These are phyloP conservation scores for Achlya flavicornis DNA, from an alignment of 2,888 invertebrate species.

Conservation along the genomic window DNA sequence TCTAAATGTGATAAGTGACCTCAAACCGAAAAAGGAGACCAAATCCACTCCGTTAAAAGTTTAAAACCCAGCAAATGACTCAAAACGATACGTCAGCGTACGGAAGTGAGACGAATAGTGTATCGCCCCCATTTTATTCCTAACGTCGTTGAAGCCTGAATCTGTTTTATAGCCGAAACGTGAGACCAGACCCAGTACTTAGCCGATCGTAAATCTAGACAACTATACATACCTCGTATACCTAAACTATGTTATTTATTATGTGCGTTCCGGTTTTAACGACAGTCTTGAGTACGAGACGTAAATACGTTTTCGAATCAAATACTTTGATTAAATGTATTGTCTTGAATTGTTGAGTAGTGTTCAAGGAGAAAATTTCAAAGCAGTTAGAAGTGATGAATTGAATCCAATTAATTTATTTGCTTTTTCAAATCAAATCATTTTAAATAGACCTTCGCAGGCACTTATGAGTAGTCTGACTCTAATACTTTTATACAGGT, in stretches of 20 bases:
- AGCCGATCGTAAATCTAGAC: conserved; percentile 64
- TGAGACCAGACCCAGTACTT: conserved; percentile 63
- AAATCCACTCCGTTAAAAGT: not conserved
- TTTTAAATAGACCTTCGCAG: too few species aligned
- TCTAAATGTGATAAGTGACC: too few species aligned
- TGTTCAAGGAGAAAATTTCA: not conserved
- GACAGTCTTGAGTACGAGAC: not conserved
- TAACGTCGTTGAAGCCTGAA: conserved; percentile 53
- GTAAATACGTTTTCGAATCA: not conserved
- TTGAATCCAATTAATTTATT: too few species aligned
- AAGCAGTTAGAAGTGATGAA: too few species aligned
- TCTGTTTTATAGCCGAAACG: conserved; percentile 76
- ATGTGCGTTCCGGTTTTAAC: conserved; percentile 11
- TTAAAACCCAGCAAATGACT: conserved; percentile 5
- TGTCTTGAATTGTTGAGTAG: conserved; percentile 4
- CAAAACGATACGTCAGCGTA: conserved; percentile 10
- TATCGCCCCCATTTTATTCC: conserved; percentile 45
- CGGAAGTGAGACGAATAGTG: conserved; percentile 34
- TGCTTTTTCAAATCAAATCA: too few species aligned
- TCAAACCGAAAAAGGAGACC: too few species aligned
- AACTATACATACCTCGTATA: conserved; percentile 35
- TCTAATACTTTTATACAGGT: too few species aligned
- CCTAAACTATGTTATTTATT: conserved; percentile 12
- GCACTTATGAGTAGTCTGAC: too few species aligned
- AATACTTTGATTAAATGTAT: conserved; percentile 6